phyloP scores from a whole-genome alignment of 2,888 invertebrate genomes.

The Conistra vaccinii region DNA sequence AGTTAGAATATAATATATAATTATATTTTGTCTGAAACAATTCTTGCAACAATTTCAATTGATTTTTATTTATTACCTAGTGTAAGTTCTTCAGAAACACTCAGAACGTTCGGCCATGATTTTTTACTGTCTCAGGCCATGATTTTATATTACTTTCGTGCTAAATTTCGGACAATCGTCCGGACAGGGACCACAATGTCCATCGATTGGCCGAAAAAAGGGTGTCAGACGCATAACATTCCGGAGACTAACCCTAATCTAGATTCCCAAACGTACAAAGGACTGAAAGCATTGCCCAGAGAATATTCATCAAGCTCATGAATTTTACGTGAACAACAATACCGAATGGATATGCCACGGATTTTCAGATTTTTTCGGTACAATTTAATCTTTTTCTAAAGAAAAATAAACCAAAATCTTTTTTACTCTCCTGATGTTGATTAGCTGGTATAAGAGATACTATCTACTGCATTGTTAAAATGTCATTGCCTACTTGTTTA shows the following conservation, averaged over 20 bases:
- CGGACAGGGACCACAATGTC: neutral
- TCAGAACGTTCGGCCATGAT: neutral
- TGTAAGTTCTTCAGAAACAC: neutral
- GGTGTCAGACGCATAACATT: neutral
- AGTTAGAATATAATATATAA: no score
- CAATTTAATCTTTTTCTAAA: neutral
- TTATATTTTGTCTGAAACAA: neutral
- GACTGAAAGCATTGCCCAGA: neutral
- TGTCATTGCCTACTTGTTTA: neutral
- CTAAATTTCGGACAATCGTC: neutral
- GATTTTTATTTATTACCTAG: no score
- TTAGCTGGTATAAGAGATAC: no score
- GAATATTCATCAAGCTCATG: neutral
- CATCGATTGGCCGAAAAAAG: neutral
- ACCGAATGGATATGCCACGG: neutral
- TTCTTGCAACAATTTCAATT: neutral
- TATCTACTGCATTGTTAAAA: neutral
- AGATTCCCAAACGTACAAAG: neutral
- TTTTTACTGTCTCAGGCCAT: neutral
- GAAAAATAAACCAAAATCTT: no score
- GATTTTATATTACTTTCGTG: conserved; percentile 1
- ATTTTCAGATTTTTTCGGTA: no score
- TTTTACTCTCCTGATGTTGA: no score
- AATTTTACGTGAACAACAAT: neutral
- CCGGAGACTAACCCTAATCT: neutral